Base-by-base conservation (phyloP, 2,797 vertebrate genomes). In the Mormyrops boulengeri region DNA sequence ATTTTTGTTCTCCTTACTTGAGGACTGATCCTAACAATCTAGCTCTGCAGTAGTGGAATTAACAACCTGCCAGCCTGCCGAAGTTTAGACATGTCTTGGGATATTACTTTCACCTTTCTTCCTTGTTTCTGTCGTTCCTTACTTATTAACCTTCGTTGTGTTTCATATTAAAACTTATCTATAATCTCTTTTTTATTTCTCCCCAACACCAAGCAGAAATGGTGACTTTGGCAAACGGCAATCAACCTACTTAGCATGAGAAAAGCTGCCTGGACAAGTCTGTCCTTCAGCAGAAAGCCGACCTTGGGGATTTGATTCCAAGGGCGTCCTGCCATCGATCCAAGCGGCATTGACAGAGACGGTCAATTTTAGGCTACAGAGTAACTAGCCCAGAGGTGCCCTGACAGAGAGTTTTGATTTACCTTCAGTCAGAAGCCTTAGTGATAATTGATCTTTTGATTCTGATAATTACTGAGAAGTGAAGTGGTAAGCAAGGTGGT, bases 281-380 rank as follows among this genome's bases (percentile, higher is more conserved):
- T 84, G 88, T 57, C 55, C 53, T 62, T 62, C 57, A 50, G 44
- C 73, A 88, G 55, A 44, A 53, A 52, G 69, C 85, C 86, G 49
- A 80, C 88, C 86, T 89, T 90, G 90, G 89, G 52, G 38, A 53
- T 53, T 89, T 87, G 30, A 30, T 89, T 91, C 87, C 87, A 91
- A 88, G 90, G 88, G 60, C 47, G 55, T 69, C 47, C 8, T 30
- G 38, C 30, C 55, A 91, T 89, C 41, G 90, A 91, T 88, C 82
- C 19, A 26, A 14, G 49, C 41, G 49, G 26, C 55, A 90, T 69
- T 85, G 87, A 77, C 90, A 88, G 77, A 77, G 38, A n/a, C 3
- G 62, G 49, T 91, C 90, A 88, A 62, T 89, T 88, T 85, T 34
- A 73, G 84, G 57, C 57, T 85, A 87, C 89, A 85, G 49, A 89